Conservation (phyloP, 1,140 invertebrate genomes). For the Bombus breviceps region DNA sequence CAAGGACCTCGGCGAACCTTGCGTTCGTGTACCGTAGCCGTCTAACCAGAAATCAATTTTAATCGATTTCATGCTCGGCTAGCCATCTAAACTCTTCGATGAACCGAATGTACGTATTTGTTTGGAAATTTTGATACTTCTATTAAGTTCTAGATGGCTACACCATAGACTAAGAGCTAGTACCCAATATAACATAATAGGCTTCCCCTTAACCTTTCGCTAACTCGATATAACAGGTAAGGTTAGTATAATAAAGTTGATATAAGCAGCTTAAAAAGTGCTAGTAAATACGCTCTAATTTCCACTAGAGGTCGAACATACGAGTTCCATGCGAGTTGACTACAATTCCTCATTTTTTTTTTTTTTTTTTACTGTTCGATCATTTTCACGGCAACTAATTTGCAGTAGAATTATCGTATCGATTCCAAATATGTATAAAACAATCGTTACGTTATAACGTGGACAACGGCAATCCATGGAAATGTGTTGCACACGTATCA, state of each 20-base stretch:
- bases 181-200: not conserved
- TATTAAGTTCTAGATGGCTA: not conserved
- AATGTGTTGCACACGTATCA: not conserved
- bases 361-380: not conserved
- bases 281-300: not conserved
- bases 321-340: not conserved
- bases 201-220: not conserved
- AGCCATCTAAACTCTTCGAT: not conserved
- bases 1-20: not conserved
- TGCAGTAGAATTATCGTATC: not conserved
- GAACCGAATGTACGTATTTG: not conserved
- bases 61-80: not conserved
- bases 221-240: not conserved
- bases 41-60: conserved; percentile 6
- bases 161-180: not conserved
- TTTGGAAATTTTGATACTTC: not conserved
- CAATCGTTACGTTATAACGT: not conserved
- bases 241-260: conserved; percentile 6
- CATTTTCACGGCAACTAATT: not conserved
- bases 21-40: no score
- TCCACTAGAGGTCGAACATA: not conserved
- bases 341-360: not conserved
- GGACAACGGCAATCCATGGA: not conserved
- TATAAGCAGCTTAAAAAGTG: conserved; percentile 8
- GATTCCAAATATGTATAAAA: not conserved